Evolutionary conservation across 2,113 vertebrate genomes (phyloP).

Genomic region (Paraplagusia blochii): DNA sequence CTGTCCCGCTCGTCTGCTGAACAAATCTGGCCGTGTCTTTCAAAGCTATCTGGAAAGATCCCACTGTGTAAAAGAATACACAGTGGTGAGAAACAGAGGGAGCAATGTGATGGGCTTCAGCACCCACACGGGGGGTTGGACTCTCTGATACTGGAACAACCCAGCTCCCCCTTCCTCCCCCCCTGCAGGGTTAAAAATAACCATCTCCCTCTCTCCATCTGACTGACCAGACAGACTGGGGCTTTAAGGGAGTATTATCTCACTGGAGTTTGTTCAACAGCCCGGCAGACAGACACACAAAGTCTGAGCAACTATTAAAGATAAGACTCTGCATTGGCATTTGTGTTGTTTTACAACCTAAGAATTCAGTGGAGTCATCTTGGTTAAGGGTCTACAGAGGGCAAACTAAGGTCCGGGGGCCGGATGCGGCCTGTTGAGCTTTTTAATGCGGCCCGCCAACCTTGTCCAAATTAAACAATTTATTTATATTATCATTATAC

Average conservation of each 20-base stretch:
- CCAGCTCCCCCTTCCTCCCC: slow-evolving; percentile 30
- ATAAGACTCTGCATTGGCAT: neutral
- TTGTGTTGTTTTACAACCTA: no score
- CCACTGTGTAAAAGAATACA: slow-evolving; percentile 37
- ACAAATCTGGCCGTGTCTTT: slow-evolving; percentile 46
- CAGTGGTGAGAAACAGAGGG: slow-evolving; percentile 28
- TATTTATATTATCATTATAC: no score
- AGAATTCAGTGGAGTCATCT: no score
- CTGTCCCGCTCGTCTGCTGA: slow-evolving; percentile 38
- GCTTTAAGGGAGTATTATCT: slow-evolving; percentile 72
- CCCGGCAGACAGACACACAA: slow-evolving; percentile 49
- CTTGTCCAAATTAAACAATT: no score
- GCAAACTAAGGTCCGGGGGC: no score
- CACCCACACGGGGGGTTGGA: slow-evolving; percentile 35
- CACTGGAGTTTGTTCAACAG: slow-evolving; percentile 60
- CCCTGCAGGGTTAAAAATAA: slow-evolving; percentile 73
- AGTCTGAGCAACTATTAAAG: slow-evolving; percentile 26
- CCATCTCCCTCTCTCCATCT: slow-evolving; percentile 49
- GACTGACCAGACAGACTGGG: slow-evolving; percentile 67
- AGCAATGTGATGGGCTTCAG: slow-evolving; percentile 38
- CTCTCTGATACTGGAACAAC: slow-evolving; percentile 52
- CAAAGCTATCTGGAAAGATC: slow-evolving; percentile 35
- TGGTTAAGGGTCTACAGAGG: no score
- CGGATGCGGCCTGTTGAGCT: no score
- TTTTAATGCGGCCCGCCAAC: no score